Percentiles rank a stretch among this genome's conserved stretches.
These are phyloP conservation scores for Onychomys torridus DNA, from an alignment of 2,797 vertebrate genomes.

Conservation along the genomic window DNA sequence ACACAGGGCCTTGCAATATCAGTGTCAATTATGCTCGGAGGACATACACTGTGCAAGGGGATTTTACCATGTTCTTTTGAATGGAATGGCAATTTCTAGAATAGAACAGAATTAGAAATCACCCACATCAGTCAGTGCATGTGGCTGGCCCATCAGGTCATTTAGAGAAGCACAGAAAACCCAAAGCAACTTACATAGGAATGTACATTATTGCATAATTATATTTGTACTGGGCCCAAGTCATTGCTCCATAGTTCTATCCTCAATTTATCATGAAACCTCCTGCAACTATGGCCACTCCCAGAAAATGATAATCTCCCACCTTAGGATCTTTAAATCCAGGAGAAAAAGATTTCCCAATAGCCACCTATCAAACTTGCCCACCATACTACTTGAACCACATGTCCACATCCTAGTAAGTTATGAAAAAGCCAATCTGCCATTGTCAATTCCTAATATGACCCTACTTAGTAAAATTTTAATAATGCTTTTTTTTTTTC, in stretches of 20 bases:
- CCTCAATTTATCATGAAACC: not conserved
- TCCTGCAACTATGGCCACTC: not conserved
- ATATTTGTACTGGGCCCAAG: not conserved
- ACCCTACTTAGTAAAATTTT: not conserved
- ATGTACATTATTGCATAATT: not conserved
- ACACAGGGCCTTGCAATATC: not conserved
- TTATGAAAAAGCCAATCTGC: not conserved
- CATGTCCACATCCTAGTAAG: not conserved
- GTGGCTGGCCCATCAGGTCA: not conserved
- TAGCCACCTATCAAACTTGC: rapidly evolving
- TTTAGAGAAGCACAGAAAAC: not conserved
- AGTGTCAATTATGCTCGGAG: not conserved
- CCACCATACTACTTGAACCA: not conserved
- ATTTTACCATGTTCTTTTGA: not conserved
- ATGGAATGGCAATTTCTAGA: conserved; percentile 4
- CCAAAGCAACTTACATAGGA: not conserved
- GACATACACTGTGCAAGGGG: not conserved
- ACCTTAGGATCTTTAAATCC: not conserved
- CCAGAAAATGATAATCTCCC: not conserved
- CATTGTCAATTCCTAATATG: not conserved
- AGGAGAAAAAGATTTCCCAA: not conserved
- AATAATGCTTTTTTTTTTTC: conserved; percentile 18
- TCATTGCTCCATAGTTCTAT: not conserved
- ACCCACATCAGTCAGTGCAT: not conserved
- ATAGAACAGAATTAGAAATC: not conserved